Conservation (phyloP, 2,113 vertebrate genomes). For the Sinocyclocheilus anophthalmus region DNA sequence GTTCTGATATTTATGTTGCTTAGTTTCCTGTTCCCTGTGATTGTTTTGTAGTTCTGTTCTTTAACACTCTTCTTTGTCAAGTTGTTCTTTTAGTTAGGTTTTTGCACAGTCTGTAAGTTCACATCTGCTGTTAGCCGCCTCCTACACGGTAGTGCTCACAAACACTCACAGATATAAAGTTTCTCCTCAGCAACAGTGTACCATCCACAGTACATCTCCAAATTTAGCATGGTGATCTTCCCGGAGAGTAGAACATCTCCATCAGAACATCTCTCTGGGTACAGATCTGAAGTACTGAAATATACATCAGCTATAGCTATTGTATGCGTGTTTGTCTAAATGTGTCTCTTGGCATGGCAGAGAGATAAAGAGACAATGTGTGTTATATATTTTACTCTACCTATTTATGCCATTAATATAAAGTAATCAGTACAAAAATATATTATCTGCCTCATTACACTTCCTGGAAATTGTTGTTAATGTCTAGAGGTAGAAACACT, state of each 20-base stretch:
- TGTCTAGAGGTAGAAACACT: conserved; percentile 20
- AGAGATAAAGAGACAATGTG: not conserved
- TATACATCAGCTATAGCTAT: conserved; percentile 12
- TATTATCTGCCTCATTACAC: conserved; percentile 24
- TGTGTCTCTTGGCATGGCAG: not conserved
- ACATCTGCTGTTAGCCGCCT: conserved; percentile 18
- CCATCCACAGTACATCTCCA: conserved; percentile 24
- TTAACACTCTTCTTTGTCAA: not conserved
- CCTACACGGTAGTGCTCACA: not conserved
- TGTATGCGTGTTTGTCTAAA: not conserved
- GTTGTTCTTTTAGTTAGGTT: not conserved
- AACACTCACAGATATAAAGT: conserved; percentile 50
- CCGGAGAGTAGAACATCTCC: not conserved
- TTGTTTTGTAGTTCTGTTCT: not conserved
- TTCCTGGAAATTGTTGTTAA: conserved; percentile 12
- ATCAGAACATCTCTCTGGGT: conserved; percentile 17
- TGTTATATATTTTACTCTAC: not conserved
- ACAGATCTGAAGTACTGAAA: conserved; percentile 11
- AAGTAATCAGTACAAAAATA: conserved; percentile 23
- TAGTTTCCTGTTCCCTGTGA: not conserved
- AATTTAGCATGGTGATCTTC: conserved; percentile 9
- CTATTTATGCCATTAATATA: not conserved
- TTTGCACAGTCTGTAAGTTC: not conserved
- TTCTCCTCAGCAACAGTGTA: conserved; percentile 15
- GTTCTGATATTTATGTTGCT: not conserved